Evolutionary conservation across 1,140 invertebrate species (phyloP).

Genomic region (Drosophila jambulina): DNA sequence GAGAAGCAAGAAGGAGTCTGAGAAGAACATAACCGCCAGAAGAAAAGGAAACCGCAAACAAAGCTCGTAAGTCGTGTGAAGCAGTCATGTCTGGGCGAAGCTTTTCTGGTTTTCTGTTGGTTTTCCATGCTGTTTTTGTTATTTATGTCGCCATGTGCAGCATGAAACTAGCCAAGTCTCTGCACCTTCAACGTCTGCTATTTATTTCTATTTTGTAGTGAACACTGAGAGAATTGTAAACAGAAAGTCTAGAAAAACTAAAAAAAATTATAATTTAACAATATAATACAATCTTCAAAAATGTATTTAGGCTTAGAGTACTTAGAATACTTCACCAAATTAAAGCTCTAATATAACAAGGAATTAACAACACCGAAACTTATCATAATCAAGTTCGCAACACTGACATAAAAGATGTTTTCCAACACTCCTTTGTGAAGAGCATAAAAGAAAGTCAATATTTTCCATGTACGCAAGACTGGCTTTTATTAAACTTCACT

Average conservation of each 20-base stretch:
- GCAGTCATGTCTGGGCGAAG: constrained; percentile 33
- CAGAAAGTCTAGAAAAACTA: background rate
- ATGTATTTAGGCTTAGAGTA: too few species aligned
- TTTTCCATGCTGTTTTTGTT: constrained; percentile 21
- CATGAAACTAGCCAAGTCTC: constrained; percentile 11
- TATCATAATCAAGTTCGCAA: background rate
- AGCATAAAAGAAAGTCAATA: too few species aligned
- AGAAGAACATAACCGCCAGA: constrained; percentile 19
- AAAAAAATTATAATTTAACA: background rate
- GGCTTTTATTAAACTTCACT: background rate
- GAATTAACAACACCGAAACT: background rate
- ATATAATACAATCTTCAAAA: too few species aligned
- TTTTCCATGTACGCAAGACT: background rate
- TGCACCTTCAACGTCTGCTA: constrained; percentile 23
- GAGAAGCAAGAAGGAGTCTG: too few species aligned
- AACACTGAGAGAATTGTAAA: background rate
- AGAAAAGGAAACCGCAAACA: constrained; percentile 33
- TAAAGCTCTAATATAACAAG: background rate
- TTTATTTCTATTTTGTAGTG: constrained; percentile 15
- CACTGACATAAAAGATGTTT: background rate
- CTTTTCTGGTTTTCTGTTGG: constrained; percentile 26
- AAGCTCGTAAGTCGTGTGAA: constrained; percentile 37
- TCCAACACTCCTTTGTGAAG: background rate
- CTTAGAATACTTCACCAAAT: too few species aligned
- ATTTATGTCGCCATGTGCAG: constrained; percentile 33